Base-by-base conservation (phyloP, 2,888 invertebrate genomes). In the Coenonympha arcania region DNA sequence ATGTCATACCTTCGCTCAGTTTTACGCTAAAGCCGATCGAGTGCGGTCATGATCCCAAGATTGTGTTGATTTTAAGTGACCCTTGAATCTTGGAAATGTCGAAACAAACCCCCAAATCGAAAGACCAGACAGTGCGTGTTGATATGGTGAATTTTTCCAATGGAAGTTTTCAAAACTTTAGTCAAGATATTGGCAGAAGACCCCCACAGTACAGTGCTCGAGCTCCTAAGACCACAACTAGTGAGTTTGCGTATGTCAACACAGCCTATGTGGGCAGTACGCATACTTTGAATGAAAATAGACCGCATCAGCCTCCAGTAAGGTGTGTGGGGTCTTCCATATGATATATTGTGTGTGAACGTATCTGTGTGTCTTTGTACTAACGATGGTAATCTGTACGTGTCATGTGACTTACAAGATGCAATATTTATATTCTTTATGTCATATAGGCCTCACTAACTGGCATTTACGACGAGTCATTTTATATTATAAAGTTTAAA, bases 181-280 rank as follows among this genome's bases (percentile, higher is more conserved):
- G 6, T 42, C n/a, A 28, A 39, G 5, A 48, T 15, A 33, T 15
- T 1, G 15, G 4, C 4, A 39, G 16, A 8, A 24, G 1, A 9
- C 24, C 30, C 2, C 26, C 13, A 0, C 18, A 13, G 6, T 24
- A 11, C 3, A 18, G 16, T 11, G 11, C 30, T 20, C 15, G 33
- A 16, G 33, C 16, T 6, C 26, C 43, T 3, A 40, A 44, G 26
- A 26, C 45, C 1, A 39, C 22, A 6, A 47, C 30, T 22, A 54
- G 52, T 43, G 71, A 79, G 4, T 80, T 68, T 64, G 77, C 73
- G 45, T 85, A 77, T 58, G 76, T 76, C 60, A 85, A 85, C 52
- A 55, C 64, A 1, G 82, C 73, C 0, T 85, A 68, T 58, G 72
- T 70, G 0, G 82, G 80, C 6, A 83, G 80, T 62, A 57, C 68